These are phyloP conservation scores for Gnatocerus cornutus DNA, from an alignment of 2,888 invertebrate species.

Conservation along the genomic window DNA sequence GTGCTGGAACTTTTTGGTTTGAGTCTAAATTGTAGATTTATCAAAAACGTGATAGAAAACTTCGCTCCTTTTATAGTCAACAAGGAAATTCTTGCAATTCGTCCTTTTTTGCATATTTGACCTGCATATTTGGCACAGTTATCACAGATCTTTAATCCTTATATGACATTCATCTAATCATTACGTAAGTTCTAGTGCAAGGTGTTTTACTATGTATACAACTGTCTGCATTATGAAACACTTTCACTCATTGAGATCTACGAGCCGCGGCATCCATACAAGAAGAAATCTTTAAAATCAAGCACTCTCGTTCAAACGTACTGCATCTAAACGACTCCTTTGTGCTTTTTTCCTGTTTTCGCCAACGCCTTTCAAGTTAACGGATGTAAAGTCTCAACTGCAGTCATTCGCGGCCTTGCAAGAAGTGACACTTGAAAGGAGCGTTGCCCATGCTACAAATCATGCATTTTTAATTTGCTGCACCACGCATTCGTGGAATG, in stretches of 20 bases:
- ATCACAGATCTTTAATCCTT: conserved; percentile 7
- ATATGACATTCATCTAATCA: conserved; percentile 22
- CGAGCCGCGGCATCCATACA: conserved; percentile 10
- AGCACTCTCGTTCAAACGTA: conserved; percentile 7
- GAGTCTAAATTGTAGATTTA: too few relatives aligned
- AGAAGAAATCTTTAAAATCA: neutral
- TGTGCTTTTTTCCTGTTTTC: conserved; percentile 3
- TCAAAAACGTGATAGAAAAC: conserved; percentile 12
- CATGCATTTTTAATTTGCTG: conserved; percentile 16
- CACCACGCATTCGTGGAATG: neutral
- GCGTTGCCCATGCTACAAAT: conserved; percentile 6
- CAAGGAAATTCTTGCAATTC: conserved; percentile 26
- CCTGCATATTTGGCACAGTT: conserved; percentile 23
- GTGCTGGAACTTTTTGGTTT: too few relatives aligned
- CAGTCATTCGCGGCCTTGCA: conserved; percentile 3
- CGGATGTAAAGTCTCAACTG: conserved; percentile 14
- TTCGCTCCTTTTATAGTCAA: conserved; percentile 13
- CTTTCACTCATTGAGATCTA: conserved; percentile 46
- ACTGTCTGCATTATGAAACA: conserved; percentile 29
- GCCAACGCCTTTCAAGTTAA: neutral
- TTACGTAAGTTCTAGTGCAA: conserved; percentile 49
- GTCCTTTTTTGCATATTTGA: conserved; percentile 10
- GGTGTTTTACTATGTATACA: conserved; percentile 38
- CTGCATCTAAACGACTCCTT: neutral
- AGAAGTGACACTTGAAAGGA: conserved; percentile 22